Percentiles rank a stretch among this genome's conserved stretches.
These are phyloP conservation scores for Folsomia manolachei DNA, from an alignment of 2,888 invertebrate genomes.

Conservation along the genomic window DNA sequence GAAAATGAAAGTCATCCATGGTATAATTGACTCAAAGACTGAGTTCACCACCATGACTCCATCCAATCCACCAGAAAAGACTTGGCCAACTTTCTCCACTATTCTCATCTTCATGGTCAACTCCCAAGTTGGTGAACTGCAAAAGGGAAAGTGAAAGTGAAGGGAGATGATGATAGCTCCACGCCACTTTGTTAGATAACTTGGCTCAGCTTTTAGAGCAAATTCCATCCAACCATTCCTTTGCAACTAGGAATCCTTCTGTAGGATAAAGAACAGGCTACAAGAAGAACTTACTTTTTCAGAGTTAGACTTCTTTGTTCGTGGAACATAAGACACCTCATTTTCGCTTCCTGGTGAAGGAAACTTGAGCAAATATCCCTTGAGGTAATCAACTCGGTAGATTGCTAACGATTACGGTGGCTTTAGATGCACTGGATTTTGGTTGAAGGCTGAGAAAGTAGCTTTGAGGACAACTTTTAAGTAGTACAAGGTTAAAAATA, in stretches of 20 bases:
- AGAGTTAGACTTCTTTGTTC: too few species aligned
- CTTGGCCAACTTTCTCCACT: too few species aligned
- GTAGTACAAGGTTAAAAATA: too few species aligned
- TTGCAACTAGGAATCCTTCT: too few species aligned
- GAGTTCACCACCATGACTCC: background rate
- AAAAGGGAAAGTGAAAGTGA: background rate
- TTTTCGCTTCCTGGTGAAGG: background rate
- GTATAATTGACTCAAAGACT: constrained; percentile 4
- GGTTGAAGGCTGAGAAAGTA: too few species aligned
- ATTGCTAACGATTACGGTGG: background rate
- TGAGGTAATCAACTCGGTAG: background rate
- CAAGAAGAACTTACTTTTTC: too few species aligned
- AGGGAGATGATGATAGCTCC: background rate
- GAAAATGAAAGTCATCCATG: constrained; percentile 9
- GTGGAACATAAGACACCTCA: background rate
- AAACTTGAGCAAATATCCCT: background rate
- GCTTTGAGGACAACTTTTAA: too few species aligned
- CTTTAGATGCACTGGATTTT: too few species aligned
- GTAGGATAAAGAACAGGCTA: too few species aligned
- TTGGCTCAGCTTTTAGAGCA: too few species aligned
- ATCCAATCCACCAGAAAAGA: background rate
- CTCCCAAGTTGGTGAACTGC: background rate
- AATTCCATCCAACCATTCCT: too few species aligned
- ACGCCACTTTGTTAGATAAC: too few species aligned
- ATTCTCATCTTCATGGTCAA: background rate